Conservation (phyloP, 2,888 invertebrate genomes). For the Lepeophtheirus nordmannii region DNA sequence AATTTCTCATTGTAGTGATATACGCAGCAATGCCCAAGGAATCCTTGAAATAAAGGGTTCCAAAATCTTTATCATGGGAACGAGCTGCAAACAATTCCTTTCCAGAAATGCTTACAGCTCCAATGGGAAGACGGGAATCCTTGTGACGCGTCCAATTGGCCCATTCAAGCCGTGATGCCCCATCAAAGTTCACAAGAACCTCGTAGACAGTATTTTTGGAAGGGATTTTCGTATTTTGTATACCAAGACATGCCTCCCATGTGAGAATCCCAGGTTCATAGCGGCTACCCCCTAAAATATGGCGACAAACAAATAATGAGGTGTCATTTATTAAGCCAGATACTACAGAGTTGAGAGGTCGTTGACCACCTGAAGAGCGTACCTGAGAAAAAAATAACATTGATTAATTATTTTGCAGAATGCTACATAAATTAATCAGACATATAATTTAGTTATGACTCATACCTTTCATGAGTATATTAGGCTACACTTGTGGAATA, state of each 20-base stretch:
- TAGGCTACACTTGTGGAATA: too few species aligned
- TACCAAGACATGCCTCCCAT: neutral
- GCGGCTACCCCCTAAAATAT: neutral
- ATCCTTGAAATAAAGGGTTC: constrained; percentile 7
- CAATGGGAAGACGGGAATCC: neutral
- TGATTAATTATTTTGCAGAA: too few species aligned
- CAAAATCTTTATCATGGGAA: neutral
- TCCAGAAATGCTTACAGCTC: constrained; percentile 5
- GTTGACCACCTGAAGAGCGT: neutral
- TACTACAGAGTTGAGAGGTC: neutral
- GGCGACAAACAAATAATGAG: neutral
- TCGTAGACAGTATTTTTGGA: constrained; percentile 4
- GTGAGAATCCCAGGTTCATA: neutral
- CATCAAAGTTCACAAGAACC: constrained; percentile 16
- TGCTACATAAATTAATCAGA: too few species aligned
- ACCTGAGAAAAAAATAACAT: neutral
- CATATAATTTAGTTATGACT: too few species aligned
- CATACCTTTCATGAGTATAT: too few species aligned
- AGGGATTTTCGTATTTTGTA: neutral
- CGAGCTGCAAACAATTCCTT: constrained; percentile 18
- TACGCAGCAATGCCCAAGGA: neutral
- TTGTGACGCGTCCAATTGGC: constrained; percentile 2
- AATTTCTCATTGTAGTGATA: neutral
- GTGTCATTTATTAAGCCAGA: neutral
- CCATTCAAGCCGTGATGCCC: constrained; percentile 17